These are phyloP conservation scores for Trematomus bernacchii DNA, from an alignment of 2,797 vertebrate species.

Conservation along the genomic window DNA sequence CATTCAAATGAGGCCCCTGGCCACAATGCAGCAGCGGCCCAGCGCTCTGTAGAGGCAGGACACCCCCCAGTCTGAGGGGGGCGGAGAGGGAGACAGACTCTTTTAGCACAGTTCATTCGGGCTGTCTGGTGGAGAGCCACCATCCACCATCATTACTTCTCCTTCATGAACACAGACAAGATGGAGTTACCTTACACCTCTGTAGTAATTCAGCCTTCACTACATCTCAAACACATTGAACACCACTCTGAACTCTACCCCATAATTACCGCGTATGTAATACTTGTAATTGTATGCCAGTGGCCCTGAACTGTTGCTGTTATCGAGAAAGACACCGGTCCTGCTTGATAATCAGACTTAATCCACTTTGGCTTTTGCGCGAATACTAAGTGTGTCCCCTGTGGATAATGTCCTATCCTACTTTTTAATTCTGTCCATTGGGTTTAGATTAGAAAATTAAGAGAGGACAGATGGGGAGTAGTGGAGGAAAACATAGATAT, in stretches of 20 bases:
- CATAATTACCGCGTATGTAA: conserved; percentile 52
- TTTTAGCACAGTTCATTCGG: conserved; percentile 78
- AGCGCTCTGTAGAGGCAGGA: conserved; percentile 75
- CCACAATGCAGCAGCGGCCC: conserved; percentile 91
- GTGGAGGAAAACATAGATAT: conserved; percentile 1
- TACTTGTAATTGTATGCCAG: conserved; percentile 50
- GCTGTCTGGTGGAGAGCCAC: conserved; percentile 66
- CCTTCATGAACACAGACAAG: conserved; percentile 47
- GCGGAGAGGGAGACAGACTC: conserved; percentile 49
- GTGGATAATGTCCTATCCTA: conserved; percentile 38
- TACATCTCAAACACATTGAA: conserved; percentile 43
- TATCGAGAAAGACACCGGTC: conserved; percentile 46
- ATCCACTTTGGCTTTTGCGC: conserved; percentile 37
- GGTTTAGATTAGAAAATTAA: conserved; percentile 27
- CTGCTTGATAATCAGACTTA: conserved; percentile 49
- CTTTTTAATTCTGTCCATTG: conserved; percentile 35
- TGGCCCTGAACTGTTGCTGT: conserved; percentile 46
- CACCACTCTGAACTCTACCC: conserved; percentile 62
- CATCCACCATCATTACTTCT: conserved; percentile 65
- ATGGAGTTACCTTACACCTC: conserved; percentile 58
- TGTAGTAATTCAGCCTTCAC: conserved; percentile 43
- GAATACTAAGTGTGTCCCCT: conserved; percentile 17
- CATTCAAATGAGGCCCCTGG: conserved; percentile 91
- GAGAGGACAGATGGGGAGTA: not conserved
- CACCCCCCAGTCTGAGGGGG: conserved; percentile 74